phyloP scores from a whole-genome alignment of 2,113 vertebrate species.

The Elaphurus davidianus region DNA sequence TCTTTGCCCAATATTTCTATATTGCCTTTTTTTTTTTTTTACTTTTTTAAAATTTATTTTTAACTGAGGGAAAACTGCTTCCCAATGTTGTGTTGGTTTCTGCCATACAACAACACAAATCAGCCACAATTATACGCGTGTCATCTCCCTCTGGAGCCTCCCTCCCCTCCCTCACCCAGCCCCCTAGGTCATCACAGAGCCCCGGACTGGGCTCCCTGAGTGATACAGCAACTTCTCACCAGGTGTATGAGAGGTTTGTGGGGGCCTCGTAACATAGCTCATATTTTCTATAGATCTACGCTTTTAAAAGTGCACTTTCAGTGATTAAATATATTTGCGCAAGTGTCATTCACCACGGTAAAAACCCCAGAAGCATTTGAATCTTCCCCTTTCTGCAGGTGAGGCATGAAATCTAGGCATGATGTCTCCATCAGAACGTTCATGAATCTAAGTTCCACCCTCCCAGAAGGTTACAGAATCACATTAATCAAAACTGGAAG shows the following conservation, averaged over 20 bases:
- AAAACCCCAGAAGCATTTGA: not conserved
- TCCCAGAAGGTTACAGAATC: not conserved
- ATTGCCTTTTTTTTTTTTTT: not conserved
- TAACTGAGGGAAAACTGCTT: not conserved
- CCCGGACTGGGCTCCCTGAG: not conserved
- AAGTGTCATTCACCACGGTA: not conserved
- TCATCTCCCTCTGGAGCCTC: not conserved
- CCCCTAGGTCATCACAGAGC: not conserved
- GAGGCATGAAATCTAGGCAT: not conserved
- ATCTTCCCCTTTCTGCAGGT: not conserved
- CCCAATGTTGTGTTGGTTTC: not conserved
- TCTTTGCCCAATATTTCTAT: not conserved
- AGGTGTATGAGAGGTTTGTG: not conserved
- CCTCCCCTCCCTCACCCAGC: not conserved
- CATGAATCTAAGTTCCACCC: not conserved
- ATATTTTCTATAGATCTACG: not conserved
- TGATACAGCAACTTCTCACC: not conserved
- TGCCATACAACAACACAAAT: not conserved
- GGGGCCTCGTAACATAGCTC: not conserved
- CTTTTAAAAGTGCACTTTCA: not conserved
- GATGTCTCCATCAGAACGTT: not conserved
- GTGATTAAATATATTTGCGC: not conserved
- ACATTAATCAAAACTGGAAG: not conserved
- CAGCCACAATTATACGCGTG: accelerated
- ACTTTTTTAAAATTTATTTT: not conserved